These are phyloP conservation scores for Adelognathus sp. DNA, from an alignment of 2,888 invertebrate species.

Conservation along the genomic window DNA sequence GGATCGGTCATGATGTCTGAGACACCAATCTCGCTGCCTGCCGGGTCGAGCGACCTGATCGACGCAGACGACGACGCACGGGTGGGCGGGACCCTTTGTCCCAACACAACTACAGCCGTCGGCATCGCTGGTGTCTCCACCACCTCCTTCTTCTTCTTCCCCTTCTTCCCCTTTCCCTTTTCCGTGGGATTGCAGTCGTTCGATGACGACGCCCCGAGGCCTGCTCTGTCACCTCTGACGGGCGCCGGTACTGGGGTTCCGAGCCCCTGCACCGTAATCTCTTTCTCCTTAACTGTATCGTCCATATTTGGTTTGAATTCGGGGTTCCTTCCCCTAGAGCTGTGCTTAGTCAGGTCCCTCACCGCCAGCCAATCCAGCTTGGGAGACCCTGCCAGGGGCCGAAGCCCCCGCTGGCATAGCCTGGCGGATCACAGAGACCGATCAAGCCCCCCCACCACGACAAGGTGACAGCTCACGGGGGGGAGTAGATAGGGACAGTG, in stretches of 20 bases:
- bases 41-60: too few relatives aligned
- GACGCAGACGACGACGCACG: too few relatives aligned
- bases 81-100: too few relatives aligned
- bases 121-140: too few relatives aligned
- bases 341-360: background rate
- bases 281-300: background rate
- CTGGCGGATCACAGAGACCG: slow-evolving; percentile 10
- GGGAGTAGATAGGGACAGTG: too few relatives aligned
- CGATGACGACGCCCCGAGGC: slow-evolving; percentile 2
- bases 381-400: background rate
- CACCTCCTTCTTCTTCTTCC: too few relatives aligned
- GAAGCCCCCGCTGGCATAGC: slow-evolving; percentile 38
- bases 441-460: slow-evolving; percentile 46
- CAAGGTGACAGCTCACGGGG: slow-evolving; percentile 34
- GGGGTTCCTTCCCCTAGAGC: background rate
- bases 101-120: too few relatives aligned
- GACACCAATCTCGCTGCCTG: too few relatives aligned
- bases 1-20: too few relatives aligned
- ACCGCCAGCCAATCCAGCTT: background rate
- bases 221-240: background rate
- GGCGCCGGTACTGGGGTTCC: slow-evolving; percentile 22
- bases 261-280: slow-evolving; percentile 11
- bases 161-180: too few relatives aligned
- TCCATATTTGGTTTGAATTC: background rate
- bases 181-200: slow-evolving; percentile 1